Percentiles rank a stretch among this genome's conserved stretches.
phyloP scores from a whole-genome alignment of 2,797 vertebrate species.

The Pseudopleuronectes americanus region DNA sequence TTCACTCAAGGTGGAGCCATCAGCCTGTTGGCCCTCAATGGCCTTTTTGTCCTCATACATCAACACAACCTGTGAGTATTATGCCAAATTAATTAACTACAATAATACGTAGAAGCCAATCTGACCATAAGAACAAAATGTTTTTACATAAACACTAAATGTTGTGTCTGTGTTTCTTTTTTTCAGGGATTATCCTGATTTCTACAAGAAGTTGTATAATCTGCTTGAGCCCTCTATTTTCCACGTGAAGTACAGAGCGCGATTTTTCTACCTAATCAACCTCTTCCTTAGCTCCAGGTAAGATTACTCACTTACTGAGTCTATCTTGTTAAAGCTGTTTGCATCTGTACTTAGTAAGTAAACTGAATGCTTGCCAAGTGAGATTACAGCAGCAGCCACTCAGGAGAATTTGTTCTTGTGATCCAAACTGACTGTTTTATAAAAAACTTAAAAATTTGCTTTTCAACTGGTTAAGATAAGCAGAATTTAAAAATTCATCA shows the following conservation, averaged over 20 bases:
- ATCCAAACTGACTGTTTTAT: no score
- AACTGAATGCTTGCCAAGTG: no score
- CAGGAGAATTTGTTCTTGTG: no score
- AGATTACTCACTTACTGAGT: conserved; percentile 44
- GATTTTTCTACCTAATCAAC: conserved; percentile 93
- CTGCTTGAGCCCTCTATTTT: conserved; percentile 94
- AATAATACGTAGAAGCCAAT: no score
- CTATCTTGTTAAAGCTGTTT: background rate
- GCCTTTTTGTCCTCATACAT: conserved; percentile 95
- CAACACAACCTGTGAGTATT: conserved; percentile 95
- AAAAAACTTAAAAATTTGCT: background rate
- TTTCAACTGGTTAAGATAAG: background rate
- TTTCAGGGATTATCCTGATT: conserved; percentile 95
- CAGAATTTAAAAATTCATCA: background rate
- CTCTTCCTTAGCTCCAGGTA: conserved; percentile 96
- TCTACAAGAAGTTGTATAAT: conserved; percentile 94
- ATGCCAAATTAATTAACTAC: background rate
- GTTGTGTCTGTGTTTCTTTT: conserved; percentile 6
- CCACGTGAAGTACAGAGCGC: conserved; percentile 93
- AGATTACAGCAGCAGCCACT: no score
- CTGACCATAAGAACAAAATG: background rate
- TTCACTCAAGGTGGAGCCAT: conserved; percentile 90
- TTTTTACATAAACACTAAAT: background rate
- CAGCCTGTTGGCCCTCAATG: conserved; percentile 95
- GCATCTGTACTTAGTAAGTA: background rate